A percentile compares a stretch with the other conserved stretches of the same genome.
Evolutionary conservation across 2,888 invertebrate genomes (phyloP).

Genomic region (Trachelus iudaicus): DNA sequence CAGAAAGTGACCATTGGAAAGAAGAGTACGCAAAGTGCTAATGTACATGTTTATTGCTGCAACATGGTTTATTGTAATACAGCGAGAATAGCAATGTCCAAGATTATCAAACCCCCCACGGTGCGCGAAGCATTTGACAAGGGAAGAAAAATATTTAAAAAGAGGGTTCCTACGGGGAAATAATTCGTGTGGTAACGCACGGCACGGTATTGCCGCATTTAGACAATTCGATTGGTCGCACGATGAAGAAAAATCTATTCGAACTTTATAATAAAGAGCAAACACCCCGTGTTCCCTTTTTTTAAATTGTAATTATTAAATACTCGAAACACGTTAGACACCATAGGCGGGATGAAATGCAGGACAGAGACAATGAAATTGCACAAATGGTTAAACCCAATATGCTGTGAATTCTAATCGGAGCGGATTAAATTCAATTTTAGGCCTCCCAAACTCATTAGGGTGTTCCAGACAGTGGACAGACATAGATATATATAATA

Average conservation of each 20-base stretch:
- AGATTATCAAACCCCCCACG: slow-evolving; percentile 47
- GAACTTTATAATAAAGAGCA: background rate
- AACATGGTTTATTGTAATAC: slow-evolving; percentile 50
- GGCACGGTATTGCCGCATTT: background rate
- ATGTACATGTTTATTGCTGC: slow-evolving; percentile 64
- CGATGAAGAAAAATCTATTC: background rate
- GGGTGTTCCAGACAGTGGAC: slow-evolving; percentile 65
- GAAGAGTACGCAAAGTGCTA: slow-evolving; percentile 56
- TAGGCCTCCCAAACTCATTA: slow-evolving; percentile 60
- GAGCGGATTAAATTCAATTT: slow-evolving; percentile 11
- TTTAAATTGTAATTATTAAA: background rate
- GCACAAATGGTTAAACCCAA: background rate
- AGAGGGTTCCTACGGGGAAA: background rate
- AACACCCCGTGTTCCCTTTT: background rate
- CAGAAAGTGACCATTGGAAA: slow-evolving; percentile 42
- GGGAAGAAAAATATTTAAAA: background rate
- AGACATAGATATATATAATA: slow-evolving; percentile 15
- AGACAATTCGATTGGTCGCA: background rate
- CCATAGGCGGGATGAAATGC: slow-evolving; percentile 40
- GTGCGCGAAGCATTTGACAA: background rate
- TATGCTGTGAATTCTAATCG: background rate
- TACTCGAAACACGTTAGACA: slow-evolving; percentile 17
- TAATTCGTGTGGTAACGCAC: background rate
- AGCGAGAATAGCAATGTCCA: slow-evolving; percentile 44
- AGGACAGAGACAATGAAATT: slow-evolving; percentile 25